These are phyloP conservation scores for Garrulus glandarius DNA, from an alignment of 2,797 vertebrate species.

Conservation along the genomic window DNA sequence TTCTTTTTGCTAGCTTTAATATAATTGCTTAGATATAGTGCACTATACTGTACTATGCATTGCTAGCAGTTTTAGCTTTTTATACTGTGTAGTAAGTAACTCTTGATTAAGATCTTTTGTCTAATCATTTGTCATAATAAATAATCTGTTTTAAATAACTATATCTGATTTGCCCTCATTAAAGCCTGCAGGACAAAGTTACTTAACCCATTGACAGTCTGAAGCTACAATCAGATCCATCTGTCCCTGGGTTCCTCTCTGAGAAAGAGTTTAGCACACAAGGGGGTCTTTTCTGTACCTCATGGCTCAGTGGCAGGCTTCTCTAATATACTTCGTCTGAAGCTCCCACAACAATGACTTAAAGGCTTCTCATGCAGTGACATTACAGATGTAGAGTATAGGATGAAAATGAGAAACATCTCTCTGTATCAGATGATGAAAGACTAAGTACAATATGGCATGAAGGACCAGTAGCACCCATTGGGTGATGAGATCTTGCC, in stretches of 20 bases:
- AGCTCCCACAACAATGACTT: not conserved
- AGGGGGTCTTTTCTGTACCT: not conserved
- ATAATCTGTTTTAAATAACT: not conserved
- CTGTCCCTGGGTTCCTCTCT: not conserved
- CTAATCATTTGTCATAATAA: not conserved
- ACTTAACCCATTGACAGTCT: not conserved
- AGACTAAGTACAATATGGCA: not conserved
- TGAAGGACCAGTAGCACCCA: not conserved
- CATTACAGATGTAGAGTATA: not conserved
- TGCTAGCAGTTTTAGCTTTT: not conserved
- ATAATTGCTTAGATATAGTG: too few relatives aligned
- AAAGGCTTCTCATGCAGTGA: not conserved
- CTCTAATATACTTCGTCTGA: not conserved
- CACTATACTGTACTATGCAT: too few relatives aligned
- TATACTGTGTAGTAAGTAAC: not conserved
- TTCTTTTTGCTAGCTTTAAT: not conserved
- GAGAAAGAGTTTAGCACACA: not conserved
- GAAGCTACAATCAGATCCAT: not conserved
- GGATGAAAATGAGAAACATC: not conserved
- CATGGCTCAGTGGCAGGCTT: not conserved
- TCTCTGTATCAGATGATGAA: not conserved
- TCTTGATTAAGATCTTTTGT: not conserved
- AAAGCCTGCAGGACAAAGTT: not conserved
- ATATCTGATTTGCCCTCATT: not conserved
- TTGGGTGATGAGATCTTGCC: not conserved